Percentiles rank a stretch among this genome's conserved stretches.
Evolutionary conservation across 2,797 vertebrate genomes (phyloP).

Genomic region (Phalloptychus januarius): DNA sequence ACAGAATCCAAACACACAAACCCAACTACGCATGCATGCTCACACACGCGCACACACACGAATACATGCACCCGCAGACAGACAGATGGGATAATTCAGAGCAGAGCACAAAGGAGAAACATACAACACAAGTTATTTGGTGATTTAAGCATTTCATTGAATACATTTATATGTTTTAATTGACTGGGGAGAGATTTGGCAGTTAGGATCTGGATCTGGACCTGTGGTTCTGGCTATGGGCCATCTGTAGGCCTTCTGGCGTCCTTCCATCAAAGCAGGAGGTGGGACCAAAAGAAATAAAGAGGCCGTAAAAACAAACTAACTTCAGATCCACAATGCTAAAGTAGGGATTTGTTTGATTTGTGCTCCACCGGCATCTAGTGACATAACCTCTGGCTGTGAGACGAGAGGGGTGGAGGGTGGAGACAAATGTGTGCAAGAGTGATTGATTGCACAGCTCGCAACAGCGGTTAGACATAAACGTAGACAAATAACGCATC

Average conservation of each 20-base stretch:
- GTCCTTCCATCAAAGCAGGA: conserved; percentile 54
- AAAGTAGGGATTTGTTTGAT: conserved; percentile 68
- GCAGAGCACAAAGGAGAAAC: conserved; percentile 30
- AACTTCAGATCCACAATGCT: conserved; percentile 71
- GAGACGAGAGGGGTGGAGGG: conserved; percentile 59
- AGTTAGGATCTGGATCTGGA: conserved; percentile 36
- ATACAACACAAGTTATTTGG: conserved; percentile 46
- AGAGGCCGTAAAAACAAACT: conserved; percentile 79
- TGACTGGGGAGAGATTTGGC: conserved; percentile 55
- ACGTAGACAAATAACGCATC: conserved; percentile 41
- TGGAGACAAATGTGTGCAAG: conserved; percentile 47
- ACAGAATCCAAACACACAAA: conserved; percentile 41
- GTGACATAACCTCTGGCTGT: conserved; percentile 76
- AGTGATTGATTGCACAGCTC: conserved; percentile 61
- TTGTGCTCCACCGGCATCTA: conserved; percentile 70
- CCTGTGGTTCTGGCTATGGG: conserved; percentile 52
- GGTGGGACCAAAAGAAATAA: conserved; percentile 70
- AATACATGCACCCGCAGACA: conserved; percentile 10
- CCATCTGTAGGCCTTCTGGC: conserved; percentile 49
- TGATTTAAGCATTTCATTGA: conserved; percentile 74
- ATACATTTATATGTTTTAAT: conserved; percentile 73
- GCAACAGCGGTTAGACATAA: conserved; percentile 61
- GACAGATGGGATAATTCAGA: conserved; percentile 28
- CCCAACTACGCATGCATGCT: background rate
- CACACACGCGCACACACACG: conserved; percentile 2